Conservation (phyloP, 2,113 vertebrate species). For the Odobenus rosmarus region DNA sequence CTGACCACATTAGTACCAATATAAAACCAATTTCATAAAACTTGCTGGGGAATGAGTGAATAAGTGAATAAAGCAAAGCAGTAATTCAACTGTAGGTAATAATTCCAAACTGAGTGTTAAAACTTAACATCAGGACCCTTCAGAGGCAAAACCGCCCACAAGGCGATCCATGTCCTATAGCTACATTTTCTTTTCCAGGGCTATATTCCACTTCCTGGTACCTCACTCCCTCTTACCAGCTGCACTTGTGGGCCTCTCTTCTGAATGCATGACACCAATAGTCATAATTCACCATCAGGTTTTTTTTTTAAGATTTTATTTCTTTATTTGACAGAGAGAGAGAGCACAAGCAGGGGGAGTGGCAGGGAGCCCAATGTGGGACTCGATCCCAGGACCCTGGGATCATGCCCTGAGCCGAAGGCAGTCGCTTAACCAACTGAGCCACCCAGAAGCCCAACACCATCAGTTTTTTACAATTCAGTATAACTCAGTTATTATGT, state of each 20-base stretch:
- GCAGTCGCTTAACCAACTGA: too few relatives aligned
- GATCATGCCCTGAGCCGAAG: too few relatives aligned
- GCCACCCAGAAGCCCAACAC: neutral
- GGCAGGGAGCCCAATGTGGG: too few relatives aligned
- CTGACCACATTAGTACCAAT: neutral
- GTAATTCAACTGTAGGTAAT: neutral
- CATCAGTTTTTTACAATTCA: neutral
- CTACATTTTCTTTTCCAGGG: neutral
- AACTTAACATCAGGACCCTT: neutral
- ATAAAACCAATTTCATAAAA: neutral
- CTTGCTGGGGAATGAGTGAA: neutral
- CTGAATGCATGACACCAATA: rapidly evolving
- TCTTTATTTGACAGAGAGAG: too few relatives aligned
- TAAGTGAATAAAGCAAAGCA: neutral
- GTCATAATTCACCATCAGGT: neutral
- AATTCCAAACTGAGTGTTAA: neutral
- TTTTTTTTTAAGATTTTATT: neutral
- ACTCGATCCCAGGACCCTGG: too few relatives aligned
- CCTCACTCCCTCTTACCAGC: neutral
- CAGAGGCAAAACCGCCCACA: neutral
- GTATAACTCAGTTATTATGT: neutral
- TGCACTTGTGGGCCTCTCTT: neutral
- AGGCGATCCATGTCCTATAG: rapidly evolving
- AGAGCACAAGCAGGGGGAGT: too few relatives aligned
- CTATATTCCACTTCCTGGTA: neutral